Evolutionary conservation across 2,888 invertebrate genomes (phyloP).

Genomic region (Orthosia gracilis): DNA sequence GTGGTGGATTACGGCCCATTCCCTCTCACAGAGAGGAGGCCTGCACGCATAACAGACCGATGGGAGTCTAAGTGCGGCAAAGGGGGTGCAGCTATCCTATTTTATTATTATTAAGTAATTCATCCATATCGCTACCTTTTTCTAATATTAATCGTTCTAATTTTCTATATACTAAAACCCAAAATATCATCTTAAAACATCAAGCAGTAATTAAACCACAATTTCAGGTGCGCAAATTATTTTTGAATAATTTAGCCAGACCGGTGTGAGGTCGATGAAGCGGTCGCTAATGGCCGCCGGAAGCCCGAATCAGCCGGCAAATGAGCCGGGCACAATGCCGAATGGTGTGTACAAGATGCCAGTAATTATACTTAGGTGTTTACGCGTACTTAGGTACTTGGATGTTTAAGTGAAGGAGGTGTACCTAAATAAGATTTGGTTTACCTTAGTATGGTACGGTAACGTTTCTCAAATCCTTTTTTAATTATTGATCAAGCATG

Average conservation of each 20-base stretch:
- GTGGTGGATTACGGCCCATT: no score
- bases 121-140: no score
- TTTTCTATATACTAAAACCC: neutral
- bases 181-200: neutral
- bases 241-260: conserved; percentile 42
- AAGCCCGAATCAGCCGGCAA: conserved; percentile 57
- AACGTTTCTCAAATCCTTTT: no score
- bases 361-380: conserved; percentile 50
- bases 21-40: no score
- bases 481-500: no score
- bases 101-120: no score
- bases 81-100: no score
- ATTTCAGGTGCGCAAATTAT: conserved; percentile 40
- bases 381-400: conserved; percentile 7
- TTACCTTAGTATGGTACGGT: no score
- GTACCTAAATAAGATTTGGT: no score
- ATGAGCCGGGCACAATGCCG: conserved; percentile 55
- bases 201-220: conserved; percentile 13
- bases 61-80: no score
- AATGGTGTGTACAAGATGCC: conserved; percentile 43
- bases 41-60: no score
- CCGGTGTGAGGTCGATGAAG: conserved; percentile 39
- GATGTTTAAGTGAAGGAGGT: neutral
- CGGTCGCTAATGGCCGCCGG: conserved; percentile 46
- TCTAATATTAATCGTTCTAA: no score